Conservation (phyloP, 2,888 invertebrate species). For the Notodonta ziczac region DNA sequence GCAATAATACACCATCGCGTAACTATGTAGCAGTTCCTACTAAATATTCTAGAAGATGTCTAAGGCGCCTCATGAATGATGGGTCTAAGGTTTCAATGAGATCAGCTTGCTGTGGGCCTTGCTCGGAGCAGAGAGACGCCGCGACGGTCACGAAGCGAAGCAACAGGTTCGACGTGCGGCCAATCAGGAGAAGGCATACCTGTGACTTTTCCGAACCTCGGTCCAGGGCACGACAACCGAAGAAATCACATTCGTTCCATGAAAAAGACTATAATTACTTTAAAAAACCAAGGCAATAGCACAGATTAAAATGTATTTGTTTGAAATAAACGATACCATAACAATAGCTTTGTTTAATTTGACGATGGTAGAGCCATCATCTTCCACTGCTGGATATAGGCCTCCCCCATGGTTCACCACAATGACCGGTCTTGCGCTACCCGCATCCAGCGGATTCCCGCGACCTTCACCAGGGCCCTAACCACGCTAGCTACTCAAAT, state of each 20-base stretch:
- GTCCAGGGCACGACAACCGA: conserved; percentile 4
- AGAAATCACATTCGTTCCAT: conserved; percentile 16
- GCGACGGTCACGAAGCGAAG: conserved; percentile 19
- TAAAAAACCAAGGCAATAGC: conserved; percentile 1
- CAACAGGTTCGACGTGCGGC: conserved; percentile 23
- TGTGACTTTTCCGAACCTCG: conserved; percentile 14
- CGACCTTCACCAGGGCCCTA: too few relatives aligned
- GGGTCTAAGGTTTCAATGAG: neutral
- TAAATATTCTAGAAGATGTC: neutral
- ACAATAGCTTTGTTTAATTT: neutral
- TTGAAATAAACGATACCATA: conserved; percentile 3
- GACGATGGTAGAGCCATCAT: too few relatives aligned
- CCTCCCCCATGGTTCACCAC: too few relatives aligned
- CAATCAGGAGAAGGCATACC: conserved; percentile 13
- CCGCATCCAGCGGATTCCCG: too few relatives aligned
- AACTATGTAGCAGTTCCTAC: neutral
- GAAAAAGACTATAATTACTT: conserved; percentile 19
- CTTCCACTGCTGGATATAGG: too few relatives aligned
- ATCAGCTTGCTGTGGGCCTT: neutral
- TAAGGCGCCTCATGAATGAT: neutral
- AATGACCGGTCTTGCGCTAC: too few relatives aligned
- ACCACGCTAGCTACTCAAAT: too few relatives aligned
- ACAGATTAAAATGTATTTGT: conserved; percentile 8
- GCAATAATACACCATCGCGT: neutral
- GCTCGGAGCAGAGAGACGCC: conserved; percentile 9